Conservation (phyloP, 2,113 vertebrate genomes). For the Gopherus flavomarginatus region DNA sequence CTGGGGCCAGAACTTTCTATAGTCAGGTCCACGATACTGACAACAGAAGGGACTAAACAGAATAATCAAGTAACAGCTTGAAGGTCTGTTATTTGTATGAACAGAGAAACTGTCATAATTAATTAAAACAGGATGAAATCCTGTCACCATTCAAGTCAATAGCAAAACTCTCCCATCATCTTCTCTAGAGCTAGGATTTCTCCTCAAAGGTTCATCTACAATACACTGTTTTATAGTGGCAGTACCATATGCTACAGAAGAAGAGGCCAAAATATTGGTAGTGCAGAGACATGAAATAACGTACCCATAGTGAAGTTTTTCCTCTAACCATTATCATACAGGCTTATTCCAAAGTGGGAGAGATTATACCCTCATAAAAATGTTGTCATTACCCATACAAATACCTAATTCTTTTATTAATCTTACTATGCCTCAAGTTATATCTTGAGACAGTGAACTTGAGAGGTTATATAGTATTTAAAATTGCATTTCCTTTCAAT, state of each 20-base stretch:
- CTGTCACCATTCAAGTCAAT: background rate
- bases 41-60: background rate
- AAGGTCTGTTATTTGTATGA: background rate
- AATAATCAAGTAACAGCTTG: background rate
- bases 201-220: background rate
- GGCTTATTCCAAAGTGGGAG: background rate
- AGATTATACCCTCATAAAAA: background rate
- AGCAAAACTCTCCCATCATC: background rate
- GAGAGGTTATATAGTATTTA: background rate
- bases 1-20: background rate
- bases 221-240: background rate
- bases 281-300: background rate
- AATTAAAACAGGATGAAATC: background rate
- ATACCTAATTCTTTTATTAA: background rate
- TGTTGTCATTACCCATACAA: background rate
- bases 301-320: background rate
- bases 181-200: background rate
- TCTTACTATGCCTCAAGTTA: background rate
- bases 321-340: background rate
- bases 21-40: background rate
- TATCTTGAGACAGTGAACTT: background rate
- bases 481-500: background rate
- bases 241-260: background rate
- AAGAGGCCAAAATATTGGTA: background rate
- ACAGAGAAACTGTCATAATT: background rate